These are phyloP conservation scores for Calosoma granatense DNA, from an alignment of 1,140 invertebrate genomes.

Conservation along the genomic window DNA sequence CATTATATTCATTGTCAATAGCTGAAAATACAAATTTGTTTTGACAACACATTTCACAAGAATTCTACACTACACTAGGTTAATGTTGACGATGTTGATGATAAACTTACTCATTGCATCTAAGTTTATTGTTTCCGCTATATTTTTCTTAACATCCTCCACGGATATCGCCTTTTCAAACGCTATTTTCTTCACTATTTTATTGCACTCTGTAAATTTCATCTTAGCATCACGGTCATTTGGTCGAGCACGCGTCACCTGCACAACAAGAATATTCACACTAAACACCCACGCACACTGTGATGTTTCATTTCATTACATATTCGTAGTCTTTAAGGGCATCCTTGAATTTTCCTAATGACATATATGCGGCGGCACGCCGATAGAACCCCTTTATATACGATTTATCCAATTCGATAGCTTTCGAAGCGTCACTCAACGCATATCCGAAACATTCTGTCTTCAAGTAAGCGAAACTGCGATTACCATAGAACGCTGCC, in stretches of 20 bases:
- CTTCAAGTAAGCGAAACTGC: conserved; percentile 89
- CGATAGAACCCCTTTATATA: conserved; percentile 95
- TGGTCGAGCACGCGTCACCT: conserved; percentile 81
- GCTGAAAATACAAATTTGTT: conserved; percentile 42
- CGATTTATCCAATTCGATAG: conserved; percentile 78
- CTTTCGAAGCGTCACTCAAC: conserved; percentile 79
- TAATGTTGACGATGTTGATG: neutral
- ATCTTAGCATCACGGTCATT: conserved; percentile 88
- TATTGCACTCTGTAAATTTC: conserved; percentile 93
- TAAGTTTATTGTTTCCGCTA: conserved; percentile 79
- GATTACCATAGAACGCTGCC: conserved; percentile 84
- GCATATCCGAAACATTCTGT: conserved; percentile 92
- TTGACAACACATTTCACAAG: neutral
- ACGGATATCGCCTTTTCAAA: conserved; percentile 97
- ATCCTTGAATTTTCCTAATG: conserved; percentile 92
- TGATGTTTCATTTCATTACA: conserved; percentile 43
- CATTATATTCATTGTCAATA: conserved; percentile 90
- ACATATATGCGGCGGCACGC: conserved; percentile 93
- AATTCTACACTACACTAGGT: too few species aligned
- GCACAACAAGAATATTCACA: conserved; percentile 23
- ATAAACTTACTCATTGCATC: conserved; percentile 82
- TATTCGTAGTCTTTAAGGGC: conserved; percentile 95
- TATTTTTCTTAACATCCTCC: conserved; percentile 76
- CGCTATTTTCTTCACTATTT: conserved; percentile 88
- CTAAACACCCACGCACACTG: conserved; percentile 6